Percentiles rank a stretch among this genome's conserved stretches.
These are phyloP conservation scores for Samia ricini DNA, from an alignment of 1,140 invertebrate species.

Conservation along the genomic window DNA sequence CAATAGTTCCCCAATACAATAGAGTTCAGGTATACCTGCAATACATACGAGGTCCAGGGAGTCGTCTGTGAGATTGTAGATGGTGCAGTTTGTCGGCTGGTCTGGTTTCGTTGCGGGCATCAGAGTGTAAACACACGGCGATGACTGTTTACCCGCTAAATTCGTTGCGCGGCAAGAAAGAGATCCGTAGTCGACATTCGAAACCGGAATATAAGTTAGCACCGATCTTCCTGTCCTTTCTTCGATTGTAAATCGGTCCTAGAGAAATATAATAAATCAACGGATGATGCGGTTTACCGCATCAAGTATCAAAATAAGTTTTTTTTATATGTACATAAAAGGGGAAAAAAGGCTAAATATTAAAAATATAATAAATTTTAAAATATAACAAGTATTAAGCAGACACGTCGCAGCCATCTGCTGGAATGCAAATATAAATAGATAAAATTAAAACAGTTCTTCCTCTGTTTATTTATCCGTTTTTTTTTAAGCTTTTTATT, in stretches of 20 bases:
- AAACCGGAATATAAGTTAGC: slow-evolving; percentile 88
- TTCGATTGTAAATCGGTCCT: slow-evolving; percentile 79
- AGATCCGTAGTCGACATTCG: slow-evolving; percentile 86
- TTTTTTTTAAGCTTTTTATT: too few relatives aligned
- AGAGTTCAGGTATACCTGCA: slow-evolving; percentile 40
- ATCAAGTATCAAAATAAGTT: too few relatives aligned
- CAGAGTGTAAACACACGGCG: slow-evolving; percentile 84
- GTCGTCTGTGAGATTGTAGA: slow-evolving; percentile 88
- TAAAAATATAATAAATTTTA: neutral
- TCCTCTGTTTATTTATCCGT: too few relatives aligned
- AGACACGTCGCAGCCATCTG: too few relatives aligned
- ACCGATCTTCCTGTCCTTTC: slow-evolving; percentile 82
- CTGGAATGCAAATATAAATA: too few relatives aligned
- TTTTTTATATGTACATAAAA: too few relatives aligned
- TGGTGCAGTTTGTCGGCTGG: slow-evolving; percentile 86
- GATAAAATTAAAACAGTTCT: too few relatives aligned
- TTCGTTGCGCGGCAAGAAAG: slow-evolving; percentile 84
- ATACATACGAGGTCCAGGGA: slow-evolving; percentile 80
- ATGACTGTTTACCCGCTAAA: slow-evolving; percentile 81
- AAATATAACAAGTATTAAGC: neutral
- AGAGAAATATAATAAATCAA: slow-evolving; percentile 12
- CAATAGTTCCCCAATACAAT: too few relatives aligned
- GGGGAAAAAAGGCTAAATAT: too few relatives aligned
- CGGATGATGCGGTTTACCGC: neutral
- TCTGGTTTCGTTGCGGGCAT: slow-evolving; percentile 87